Conservation (phyloP, 2,797 vertebrate species). For the Linurgus olivaceus region DNA sequence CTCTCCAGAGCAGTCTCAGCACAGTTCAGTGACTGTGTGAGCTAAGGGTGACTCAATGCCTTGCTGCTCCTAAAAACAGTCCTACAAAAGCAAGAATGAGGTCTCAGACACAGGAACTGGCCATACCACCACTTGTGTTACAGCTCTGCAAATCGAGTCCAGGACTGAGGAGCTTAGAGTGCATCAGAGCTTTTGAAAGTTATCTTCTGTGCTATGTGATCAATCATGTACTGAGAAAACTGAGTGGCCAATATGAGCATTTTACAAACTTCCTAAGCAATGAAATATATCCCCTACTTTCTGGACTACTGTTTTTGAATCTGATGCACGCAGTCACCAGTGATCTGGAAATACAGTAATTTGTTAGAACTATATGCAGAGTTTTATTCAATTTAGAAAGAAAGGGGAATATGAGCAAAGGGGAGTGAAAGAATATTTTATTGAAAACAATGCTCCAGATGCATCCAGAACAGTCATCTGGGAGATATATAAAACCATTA, state of each 20-base stretch:
- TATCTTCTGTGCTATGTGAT: not conserved
- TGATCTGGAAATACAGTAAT: not conserved
- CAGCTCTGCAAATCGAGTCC: not conserved
- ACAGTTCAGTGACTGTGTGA: not conserved
- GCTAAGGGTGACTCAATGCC: not conserved
- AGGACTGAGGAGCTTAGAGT: not conserved
- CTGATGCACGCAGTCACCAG: not conserved
- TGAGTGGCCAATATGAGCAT: not conserved
- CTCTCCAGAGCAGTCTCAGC: not conserved
- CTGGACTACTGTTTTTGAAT: not conserved
- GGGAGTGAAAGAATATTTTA: slow-evolving; percentile 2
- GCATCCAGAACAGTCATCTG: not conserved
- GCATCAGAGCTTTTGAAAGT: not conserved
- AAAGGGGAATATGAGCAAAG: not conserved
- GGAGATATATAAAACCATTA: slow-evolving; percentile 9
- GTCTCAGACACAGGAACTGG: not conserved
- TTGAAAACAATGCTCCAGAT: slow-evolving; percentile 39
- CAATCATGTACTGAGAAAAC: not conserved
- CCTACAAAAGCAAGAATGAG: not conserved
- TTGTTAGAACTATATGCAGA: not conserved
- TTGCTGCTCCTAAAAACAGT: not conserved
- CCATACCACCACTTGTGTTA: not conserved
- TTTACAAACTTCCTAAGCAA: not conserved
- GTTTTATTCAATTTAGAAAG: slow-evolving; percentile 26
- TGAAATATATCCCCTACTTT: not conserved